These are phyloP conservation scores for Drosophila takahashii DNA, from an alignment of 1,140 invertebrate genomes.

Conservation along the genomic window DNA sequence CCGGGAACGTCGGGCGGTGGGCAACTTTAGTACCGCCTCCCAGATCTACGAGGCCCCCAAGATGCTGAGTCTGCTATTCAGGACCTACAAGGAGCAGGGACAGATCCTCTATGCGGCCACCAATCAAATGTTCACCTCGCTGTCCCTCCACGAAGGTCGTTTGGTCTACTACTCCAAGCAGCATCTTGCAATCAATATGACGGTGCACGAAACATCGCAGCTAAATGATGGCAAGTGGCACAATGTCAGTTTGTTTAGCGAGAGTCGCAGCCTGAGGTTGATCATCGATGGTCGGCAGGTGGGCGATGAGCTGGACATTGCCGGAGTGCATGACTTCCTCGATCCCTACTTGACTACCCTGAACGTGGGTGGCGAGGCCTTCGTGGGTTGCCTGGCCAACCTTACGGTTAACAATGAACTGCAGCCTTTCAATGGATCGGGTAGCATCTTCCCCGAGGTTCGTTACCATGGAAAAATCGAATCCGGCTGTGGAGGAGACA, in stretches of 20 bases:
- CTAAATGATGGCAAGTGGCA: conserved; percentile 94
- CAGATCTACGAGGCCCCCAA: conserved; percentile 87
- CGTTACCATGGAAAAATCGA: conserved; percentile 89
- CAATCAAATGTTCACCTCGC: conserved; percentile 93
- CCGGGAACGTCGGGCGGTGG: conserved; percentile 20
- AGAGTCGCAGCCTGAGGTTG: conserved; percentile 89
- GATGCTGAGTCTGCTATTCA: conserved; percentile 91
- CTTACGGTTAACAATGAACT: conserved; percentile 95
- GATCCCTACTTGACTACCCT: conserved; percentile 94
- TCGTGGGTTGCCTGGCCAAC: conserved; percentile 95
- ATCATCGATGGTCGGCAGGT: conserved; percentile 89
- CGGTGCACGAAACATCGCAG: conserved; percentile 85
- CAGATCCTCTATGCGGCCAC: conserved; percentile 93
- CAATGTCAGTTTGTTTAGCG: conserved; percentile 90
- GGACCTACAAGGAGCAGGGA: conserved; percentile 91
- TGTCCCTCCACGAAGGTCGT: conserved; percentile 90
- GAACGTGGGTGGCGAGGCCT: conserved; percentile 91
- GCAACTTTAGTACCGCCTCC: conserved; percentile 59
- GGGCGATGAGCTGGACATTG: conserved; percentile 93
- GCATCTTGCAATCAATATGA: conserved; percentile 93
- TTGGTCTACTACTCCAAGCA: conserved; percentile 91
- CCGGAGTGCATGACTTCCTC: conserved; percentile 94
- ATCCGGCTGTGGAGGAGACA: conserved; percentile 88
- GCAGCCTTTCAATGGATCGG: conserved; percentile 94
- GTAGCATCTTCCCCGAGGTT: conserved; percentile 91